These are phyloP conservation scores for Mastomys natalensis DNA, from an alignment of 2,113 vertebrate genomes.

Conservation along the genomic window DNA sequence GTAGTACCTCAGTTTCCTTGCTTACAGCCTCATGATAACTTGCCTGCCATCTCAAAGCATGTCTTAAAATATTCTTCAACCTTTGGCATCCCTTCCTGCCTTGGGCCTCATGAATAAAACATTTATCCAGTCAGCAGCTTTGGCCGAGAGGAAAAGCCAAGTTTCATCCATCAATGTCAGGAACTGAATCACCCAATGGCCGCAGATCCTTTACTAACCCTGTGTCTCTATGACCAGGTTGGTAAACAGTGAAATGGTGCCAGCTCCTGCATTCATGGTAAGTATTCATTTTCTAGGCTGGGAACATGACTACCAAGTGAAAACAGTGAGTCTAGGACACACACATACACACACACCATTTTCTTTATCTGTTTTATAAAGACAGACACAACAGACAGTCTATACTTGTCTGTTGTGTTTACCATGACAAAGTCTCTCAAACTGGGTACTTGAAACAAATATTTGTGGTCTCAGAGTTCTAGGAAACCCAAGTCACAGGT, in stretches of 20 bases:
- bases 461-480: background rate
- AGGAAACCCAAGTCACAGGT: background rate
- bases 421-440: background rate
- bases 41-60: conserved; percentile 90
- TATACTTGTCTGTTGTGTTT: background rate
- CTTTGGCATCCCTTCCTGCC: conserved; percentile 92
- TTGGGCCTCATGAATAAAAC: conserved; percentile 94
- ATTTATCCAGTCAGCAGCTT: conserved; percentile 94
- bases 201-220: conserved; percentile 88
- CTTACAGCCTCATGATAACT: conserved; percentile 91
- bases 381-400: too few species aligned
- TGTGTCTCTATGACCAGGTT: conserved; percentile 85
- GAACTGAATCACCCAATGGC: conserved; percentile 87
- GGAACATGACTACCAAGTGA: conserved; percentile 67
- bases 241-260: conserved; percentile 79
- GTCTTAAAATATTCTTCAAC: conserved; percentile 95
- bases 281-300: conserved; percentile 81
- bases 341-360: too few species aligned
- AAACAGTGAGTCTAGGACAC: background rate
- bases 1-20: conserved; percentile 85
- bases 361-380: background rate
- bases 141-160: conserved; percentile 89
- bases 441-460: background rate
- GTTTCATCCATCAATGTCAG: conserved; percentile 94
- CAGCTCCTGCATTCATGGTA: conserved; percentile 78